These are phyloP conservation scores for Caenorhabditis doughertyi DNA, from an alignment of 2,888 invertebrate species.

Conservation along the genomic window DNA sequence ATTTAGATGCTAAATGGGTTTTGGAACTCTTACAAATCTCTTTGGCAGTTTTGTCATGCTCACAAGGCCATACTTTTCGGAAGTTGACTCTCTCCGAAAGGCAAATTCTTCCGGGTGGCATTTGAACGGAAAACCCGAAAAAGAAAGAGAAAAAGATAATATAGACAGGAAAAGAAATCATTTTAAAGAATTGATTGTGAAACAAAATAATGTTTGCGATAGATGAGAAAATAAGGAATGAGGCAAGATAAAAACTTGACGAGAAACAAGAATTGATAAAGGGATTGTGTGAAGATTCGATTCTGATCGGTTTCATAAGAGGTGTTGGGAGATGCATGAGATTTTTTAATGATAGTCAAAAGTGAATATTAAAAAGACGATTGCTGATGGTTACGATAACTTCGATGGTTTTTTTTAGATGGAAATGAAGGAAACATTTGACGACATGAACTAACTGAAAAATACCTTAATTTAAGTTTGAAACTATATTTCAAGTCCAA, in stretches of 20 bases:
- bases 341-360: too few relatives aligned
- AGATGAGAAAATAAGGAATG: neutral
- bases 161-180: constrained; percentile 22
- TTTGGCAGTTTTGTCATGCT: constrained; percentile 47
- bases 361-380: too few relatives aligned
- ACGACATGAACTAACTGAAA: too few relatives aligned
- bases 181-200: constrained; percentile 18
- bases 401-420: too few relatives aligned
- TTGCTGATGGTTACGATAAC: too few relatives aligned
- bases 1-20: neutral
- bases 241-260: neutral
- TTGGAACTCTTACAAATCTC: constrained; percentile 54
- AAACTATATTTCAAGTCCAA: too few relatives aligned
- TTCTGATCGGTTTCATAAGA: too few relatives aligned
- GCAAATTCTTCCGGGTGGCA: constrained; percentile 58
- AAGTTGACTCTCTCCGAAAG: constrained; percentile 58
- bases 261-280: constrained; percentile 22
- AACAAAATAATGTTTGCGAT: neutral
- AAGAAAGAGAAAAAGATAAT: constrained; percentile 22
- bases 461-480: too few relatives aligned
- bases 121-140: constrained; percentile 23
- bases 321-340: too few relatives aligned
- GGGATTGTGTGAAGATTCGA: neutral
- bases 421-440: too few relatives aligned
- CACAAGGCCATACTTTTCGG: constrained; percentile 58